A percentile compares a stretch with the other conserved stretches of the same genome.
These are phyloP conservation scores for Cairina moschata DNA, from an alignment of 2,113 vertebrate genomes.

Conservation along the genomic window DNA sequence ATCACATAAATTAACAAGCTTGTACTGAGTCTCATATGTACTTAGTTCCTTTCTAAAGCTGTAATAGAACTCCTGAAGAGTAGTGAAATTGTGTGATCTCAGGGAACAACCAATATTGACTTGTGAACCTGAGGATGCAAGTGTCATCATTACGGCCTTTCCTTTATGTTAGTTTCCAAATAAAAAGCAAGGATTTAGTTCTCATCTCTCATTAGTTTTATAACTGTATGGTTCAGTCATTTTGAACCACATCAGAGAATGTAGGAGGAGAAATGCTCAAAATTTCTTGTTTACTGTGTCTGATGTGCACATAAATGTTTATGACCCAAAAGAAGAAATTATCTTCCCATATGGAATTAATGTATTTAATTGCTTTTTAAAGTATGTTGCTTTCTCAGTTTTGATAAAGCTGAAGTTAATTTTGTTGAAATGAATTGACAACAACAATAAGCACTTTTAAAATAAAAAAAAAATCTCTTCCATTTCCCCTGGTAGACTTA, in stretches of 20 bases:
- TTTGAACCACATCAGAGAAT: background rate
- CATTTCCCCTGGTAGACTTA: background rate
- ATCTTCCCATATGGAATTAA: background rate
- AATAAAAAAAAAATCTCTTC: background rate
- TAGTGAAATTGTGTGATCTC: background rate
- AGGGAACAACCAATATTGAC: background rate
- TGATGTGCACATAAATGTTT: background rate
- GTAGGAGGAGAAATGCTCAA: background rate
- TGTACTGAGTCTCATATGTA: background rate
- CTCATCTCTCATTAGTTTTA: background rate
- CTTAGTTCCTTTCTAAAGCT: background rate
- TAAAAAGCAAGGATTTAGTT: background rate
- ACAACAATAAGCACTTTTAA: background rate
- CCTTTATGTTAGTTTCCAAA: background rate
- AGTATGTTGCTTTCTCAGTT: background rate
- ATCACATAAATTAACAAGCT: background rate
- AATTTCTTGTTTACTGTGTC: background rate
- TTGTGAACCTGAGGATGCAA: background rate
- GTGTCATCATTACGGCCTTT: background rate
- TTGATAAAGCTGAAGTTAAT: background rate
- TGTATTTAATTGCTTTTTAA: background rate
- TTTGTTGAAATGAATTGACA: background rate
- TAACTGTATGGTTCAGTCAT: background rate
- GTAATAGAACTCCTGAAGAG: background rate
- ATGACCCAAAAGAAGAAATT: background rate